phyloP scores from a whole-genome alignment of 2,888 invertebrate species.

The Rotaria magnacalcarata region DNA sequence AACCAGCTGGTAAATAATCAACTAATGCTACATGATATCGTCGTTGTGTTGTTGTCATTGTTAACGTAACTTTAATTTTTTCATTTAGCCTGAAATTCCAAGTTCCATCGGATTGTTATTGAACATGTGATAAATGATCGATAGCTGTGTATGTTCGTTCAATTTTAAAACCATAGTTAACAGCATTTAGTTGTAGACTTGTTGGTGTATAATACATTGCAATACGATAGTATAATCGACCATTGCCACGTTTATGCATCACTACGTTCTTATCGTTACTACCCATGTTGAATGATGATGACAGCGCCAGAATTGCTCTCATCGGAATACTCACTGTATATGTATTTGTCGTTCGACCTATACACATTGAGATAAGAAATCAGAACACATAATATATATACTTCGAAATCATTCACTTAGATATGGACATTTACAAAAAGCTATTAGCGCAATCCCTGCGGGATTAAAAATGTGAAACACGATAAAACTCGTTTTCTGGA shows the following conservation, averaged over 20 bases:
- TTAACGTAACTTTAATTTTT: background rate
- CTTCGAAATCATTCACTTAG: too few relatives aligned
- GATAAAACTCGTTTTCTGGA: too few relatives aligned
- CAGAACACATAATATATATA: too few relatives aligned
- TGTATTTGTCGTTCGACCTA: background rate
- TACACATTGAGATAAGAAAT: too few relatives aligned
- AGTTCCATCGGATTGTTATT: background rate
- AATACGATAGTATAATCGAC: slow-evolving; percentile 19
- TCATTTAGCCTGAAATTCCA: background rate
- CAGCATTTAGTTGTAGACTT: background rate
- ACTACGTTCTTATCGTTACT: background rate
- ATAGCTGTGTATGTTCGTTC: background rate
- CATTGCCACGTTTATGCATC: background rate
- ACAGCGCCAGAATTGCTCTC: background rate
- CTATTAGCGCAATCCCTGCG: too few relatives aligned
- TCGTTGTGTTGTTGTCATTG: background rate
- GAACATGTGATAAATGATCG: background rate
- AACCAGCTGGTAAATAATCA: slow-evolving; percentile 16
- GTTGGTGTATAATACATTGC: background rate
- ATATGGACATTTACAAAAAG: too few relatives aligned
- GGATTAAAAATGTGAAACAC: too few relatives aligned
- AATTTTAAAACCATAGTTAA: slow-evolving; percentile 16
- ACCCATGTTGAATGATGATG: background rate
- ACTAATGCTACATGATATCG: slow-evolving; percentile 21
- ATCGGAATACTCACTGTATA: background rate